Evolutionary conservation across 2,113 vertebrate species (phyloP).

Genomic region (Thermophis baileyi): DNA sequence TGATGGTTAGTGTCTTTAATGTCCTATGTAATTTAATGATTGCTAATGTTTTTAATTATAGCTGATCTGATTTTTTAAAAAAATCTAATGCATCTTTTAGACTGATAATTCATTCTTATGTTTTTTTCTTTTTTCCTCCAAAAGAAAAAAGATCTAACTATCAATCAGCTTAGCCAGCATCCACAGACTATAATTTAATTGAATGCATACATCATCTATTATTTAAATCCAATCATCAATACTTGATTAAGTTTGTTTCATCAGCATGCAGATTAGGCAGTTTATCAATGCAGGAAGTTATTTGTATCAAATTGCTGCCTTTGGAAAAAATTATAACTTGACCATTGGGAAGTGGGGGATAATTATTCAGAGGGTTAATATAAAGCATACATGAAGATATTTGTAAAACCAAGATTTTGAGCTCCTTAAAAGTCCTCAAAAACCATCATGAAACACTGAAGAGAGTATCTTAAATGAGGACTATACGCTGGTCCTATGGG

Average conservation of each 20-base stretch:
- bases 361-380: background rate
- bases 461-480: background rate
- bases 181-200: slow-evolving; percentile 36
- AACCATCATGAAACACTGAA: background rate
- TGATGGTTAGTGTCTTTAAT: background rate
- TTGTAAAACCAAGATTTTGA: background rate
- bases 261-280: slow-evolving; percentile 44
- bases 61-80: background rate
- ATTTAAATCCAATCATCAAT: slow-evolving; percentile 54
- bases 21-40: background rate
- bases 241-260: slow-evolving; percentile 58
- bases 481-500: background rate
- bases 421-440: too few relatives aligned
- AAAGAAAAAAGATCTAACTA: slow-evolving; percentile 27
- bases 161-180: slow-evolving; percentile 35
- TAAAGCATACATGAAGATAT: background rate
- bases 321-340: slow-evolving; percentile 7
- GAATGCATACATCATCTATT: slow-evolving; percentile 53
- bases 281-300: slow-evolving; percentile 46
- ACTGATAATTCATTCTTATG: slow-evolving; percentile 24
- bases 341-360: background rate
- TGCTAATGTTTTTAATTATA: slow-evolving; percentile 31
- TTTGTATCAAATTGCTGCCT: slow-evolving; percentile 38
- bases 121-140: background rate
- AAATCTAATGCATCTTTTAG: background rate